Percentiles rank a stretch among this genome's conserved stretches.
Conservation (phyloP, 2,797 vertebrate genomes). For the Mycteria americana region DNA sequence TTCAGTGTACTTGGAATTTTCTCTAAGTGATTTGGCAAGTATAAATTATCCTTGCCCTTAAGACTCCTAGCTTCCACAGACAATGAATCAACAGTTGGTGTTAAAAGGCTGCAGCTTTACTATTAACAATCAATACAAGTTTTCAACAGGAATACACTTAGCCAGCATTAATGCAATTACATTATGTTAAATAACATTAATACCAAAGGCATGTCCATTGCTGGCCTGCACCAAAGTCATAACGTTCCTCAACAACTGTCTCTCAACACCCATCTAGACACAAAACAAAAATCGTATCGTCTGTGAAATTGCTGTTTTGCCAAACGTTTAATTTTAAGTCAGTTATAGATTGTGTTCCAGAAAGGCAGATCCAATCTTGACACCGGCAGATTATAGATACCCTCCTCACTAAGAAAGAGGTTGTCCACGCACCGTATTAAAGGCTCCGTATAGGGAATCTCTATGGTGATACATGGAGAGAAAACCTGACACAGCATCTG, state of each 20-base stretch:
- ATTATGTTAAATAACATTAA: conserved; percentile 66
- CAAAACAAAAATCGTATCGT: background rate
- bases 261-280: background rate
- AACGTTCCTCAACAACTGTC: background rate
- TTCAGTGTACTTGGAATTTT: conserved; percentile 54
- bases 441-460: background rate
- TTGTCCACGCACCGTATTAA: background rate
- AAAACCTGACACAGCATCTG: background rate
- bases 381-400: background rate
- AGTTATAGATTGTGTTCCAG: background rate
- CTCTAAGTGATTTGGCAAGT: conserved; percentile 61
- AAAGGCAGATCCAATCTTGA: background rate
- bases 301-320: background rate
- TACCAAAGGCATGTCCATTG: conserved; percentile 1
- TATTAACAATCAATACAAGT: conserved; percentile 68
- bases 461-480: background rate
- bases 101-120: conserved; percentile 58
- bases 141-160: conserved; percentile 63
- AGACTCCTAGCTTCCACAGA: conserved; percentile 36
- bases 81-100: conserved; percentile 61
- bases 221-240: conserved; percentile 31
- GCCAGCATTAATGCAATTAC: conserved; percentile 55
- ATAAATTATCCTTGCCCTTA: conserved; percentile 68
- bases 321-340: background rate
- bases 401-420: background rate